These are phyloP conservation scores for Oeneis ivallda DNA, from an alignment of 2,888 invertebrate species.

Conservation along the genomic window DNA sequence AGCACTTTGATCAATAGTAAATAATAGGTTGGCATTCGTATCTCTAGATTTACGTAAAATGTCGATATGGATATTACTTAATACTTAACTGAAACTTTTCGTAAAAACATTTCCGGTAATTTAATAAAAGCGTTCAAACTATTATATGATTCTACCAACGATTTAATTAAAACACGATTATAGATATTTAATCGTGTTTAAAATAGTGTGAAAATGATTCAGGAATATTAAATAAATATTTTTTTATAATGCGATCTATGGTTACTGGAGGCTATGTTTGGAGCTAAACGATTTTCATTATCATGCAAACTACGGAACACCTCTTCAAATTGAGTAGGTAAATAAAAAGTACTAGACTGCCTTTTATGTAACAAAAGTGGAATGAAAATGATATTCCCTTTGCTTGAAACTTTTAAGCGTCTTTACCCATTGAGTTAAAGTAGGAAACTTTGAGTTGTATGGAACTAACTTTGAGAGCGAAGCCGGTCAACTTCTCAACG, in stretches of 20 bases:
- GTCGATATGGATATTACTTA: too few relatives aligned
- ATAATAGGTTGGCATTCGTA: too few relatives aligned
- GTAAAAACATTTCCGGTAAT: not conserved
- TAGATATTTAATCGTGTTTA: not conserved
- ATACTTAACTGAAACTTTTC: not conserved
- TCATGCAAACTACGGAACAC: not conserved
- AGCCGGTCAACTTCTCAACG: constrained; percentile 61
- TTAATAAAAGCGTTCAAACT: not conserved
- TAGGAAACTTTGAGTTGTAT: constrained; percentile 45
- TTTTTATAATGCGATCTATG: too few relatives aligned
- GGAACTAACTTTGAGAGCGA: constrained; percentile 55
- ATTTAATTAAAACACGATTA: not conserved
- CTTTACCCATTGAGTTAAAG: constrained; percentile 45
- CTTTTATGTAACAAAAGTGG: constrained; percentile 26
- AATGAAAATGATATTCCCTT: constrained; percentile 37
- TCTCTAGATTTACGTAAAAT: too few relatives aligned
- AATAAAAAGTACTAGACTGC: constrained; percentile 17
- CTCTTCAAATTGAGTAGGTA: constrained; percentile 1
- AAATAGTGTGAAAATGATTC: not conserved
- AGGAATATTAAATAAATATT: too few relatives aligned
- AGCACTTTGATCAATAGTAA: too few relatives aligned
- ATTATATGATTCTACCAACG: not conserved
- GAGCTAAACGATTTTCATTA: not conserved
- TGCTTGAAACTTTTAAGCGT: constrained; percentile 37
- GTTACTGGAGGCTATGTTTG: not conserved